Percentiles rank a stretch among this genome's conserved stretches.
These are phyloP conservation scores for Rotaria sp. DNA, from an alignment of 2,888 invertebrate species.

Conservation along the genomic window DNA sequence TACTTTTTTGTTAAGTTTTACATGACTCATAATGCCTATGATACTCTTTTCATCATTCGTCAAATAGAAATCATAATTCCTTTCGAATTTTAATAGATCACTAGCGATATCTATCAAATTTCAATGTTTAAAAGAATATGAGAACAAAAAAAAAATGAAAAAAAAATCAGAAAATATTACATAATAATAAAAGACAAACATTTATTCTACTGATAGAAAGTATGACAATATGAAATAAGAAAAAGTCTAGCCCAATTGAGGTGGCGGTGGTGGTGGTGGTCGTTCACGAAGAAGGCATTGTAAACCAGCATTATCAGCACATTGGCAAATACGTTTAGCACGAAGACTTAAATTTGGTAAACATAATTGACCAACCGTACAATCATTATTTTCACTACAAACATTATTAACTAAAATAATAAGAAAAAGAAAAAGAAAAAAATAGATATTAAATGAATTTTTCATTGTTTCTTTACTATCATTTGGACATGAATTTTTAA, in stretches of 20 bases:
- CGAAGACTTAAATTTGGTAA: conserved; percentile 25
- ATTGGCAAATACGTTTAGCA: conserved; percentile 9
- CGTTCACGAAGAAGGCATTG: conserved; percentile 19
- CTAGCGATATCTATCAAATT: background rate
- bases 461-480: background rate
- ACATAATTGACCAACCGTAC: background rate
- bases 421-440: background rate
- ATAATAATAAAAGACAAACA: background rate
- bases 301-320: conserved; percentile 28
- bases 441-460: background rate
- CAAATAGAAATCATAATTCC: background rate
- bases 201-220: background rate
- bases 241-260: background rate
- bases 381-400: conserved; percentile 1
- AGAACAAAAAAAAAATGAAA: background rate
- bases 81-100: background rate
- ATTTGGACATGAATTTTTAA: conserved; percentile 37
- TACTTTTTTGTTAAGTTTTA: no score
- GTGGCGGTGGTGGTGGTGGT: background rate
- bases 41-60: background rate
- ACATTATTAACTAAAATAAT: conserved; percentile 12
- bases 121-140: background rate
- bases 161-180: background rate
- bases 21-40: background rate
- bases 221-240: background rate